phyloP scores from a whole-genome alignment of 1,140 invertebrate species.

The Leptopilina clavipes region DNA sequence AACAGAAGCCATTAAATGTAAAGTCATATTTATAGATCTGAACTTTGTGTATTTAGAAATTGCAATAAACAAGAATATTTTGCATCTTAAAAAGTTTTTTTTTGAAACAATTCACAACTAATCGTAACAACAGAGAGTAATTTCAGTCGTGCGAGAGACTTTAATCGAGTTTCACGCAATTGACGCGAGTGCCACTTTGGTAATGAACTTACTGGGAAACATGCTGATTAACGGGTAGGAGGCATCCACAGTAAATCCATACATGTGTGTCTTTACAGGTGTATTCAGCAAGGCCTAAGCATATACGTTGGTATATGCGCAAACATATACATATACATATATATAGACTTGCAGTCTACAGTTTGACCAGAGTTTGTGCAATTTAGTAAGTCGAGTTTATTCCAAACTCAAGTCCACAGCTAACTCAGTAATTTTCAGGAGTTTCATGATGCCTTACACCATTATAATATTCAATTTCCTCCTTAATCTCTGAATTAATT shows the following conservation, averaged over 20 bases:
- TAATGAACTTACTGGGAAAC: slow-evolving; percentile 62
- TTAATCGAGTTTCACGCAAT: slow-evolving; percentile 61
- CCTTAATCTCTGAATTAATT: background rate
- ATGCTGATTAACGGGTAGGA: slow-evolving; percentile 60
- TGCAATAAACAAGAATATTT: background rate
- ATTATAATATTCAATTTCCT: background rate
- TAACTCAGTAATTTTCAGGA: slow-evolving; percentile 2
- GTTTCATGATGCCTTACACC: background rate
- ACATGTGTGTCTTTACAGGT: slow-evolving; percentile 13
- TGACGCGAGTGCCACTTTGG: slow-evolving; percentile 60
- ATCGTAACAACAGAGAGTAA: slow-evolving; percentile 47
- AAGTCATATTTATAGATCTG: background rate
- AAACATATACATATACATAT: background rate
- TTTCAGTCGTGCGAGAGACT: slow-evolving; percentile 50
- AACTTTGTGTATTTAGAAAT: background rate
- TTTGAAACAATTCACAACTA: background rate
- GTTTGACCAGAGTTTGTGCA: slow-evolving; percentile 23
- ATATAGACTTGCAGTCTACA: background rate
- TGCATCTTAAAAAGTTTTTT: background rate
- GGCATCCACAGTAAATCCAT: slow-evolving; percentile 51
- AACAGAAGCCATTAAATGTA: background rate
- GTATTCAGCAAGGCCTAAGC: slow-evolving; percentile 9
- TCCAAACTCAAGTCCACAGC: background rate
- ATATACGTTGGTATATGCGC: background rate
- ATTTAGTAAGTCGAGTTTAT: slow-evolving; percentile 9